A percentile compares a stretch with the other conserved stretches of the same genome.
These are phyloP conservation scores for Macroglossus sobrinus DNA, from an alignment of 2,113 vertebrate species.

Conservation along the genomic window DNA sequence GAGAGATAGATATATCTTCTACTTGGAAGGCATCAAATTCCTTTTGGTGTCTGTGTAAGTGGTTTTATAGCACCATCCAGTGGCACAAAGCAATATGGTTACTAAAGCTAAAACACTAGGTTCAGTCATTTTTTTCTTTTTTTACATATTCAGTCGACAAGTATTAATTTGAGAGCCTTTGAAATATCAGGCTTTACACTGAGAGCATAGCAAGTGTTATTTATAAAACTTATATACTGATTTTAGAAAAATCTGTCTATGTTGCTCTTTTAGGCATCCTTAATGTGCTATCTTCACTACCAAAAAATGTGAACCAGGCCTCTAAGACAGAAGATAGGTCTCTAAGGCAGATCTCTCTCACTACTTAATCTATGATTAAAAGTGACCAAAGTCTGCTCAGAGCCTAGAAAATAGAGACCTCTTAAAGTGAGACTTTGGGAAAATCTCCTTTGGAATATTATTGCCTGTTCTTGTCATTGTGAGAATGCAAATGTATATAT, in stretches of 20 bases:
- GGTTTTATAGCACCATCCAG: constrained; percentile 56
- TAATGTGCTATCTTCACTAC: neutral
- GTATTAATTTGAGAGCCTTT: neutral
- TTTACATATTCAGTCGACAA: neutral
- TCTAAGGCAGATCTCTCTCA: neutral
- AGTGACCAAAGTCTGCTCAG: neutral
- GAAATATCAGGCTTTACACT: neutral
- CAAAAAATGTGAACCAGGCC: neutral
- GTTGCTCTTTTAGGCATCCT: neutral
- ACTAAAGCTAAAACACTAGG: neutral
- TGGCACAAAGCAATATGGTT: neutral
- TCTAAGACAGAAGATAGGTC: neutral
- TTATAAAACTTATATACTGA: neutral
- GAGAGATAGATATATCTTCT: neutral
- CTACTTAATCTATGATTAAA: neutral
- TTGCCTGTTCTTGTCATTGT: neutral
- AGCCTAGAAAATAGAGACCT: neutral
- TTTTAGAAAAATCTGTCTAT: neutral
- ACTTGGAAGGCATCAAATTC: rapidly evolving
- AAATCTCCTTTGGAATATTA: neutral
- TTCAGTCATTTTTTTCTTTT: neutral
- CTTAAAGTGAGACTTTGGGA: neutral
- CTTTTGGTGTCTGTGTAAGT: neutral
- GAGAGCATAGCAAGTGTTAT: neutral
- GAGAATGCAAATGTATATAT: neutral